Conservation (phyloP, 2,888 invertebrate genomes). For the Ernsta delagoae region DNA sequence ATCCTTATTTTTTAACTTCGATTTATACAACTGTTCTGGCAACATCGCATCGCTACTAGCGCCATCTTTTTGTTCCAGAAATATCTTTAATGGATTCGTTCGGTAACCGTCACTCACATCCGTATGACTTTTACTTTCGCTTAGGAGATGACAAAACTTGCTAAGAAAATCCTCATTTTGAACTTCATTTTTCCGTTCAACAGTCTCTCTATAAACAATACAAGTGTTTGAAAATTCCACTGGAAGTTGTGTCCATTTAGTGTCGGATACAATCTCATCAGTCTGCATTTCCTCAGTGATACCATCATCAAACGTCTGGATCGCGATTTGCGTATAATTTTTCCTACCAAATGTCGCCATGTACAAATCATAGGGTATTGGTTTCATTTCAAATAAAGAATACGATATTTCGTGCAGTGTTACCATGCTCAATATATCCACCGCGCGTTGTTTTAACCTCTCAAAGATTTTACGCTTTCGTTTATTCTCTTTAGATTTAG, state of each 20-base stretch:
- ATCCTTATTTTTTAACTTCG: constrained; percentile 61
- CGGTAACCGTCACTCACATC: constrained; percentile 56
- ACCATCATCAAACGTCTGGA: constrained; percentile 78
- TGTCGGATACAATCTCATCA: constrained; percentile 57
- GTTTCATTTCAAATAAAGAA: constrained; percentile 75
- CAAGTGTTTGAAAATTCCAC: constrained; percentile 68
- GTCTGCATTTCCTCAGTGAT: constrained; percentile 71
- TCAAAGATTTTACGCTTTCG: constrained; percentile 60
- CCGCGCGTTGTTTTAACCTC: constrained; percentile 63
- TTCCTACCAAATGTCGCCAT: constrained; percentile 75
- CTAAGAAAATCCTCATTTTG: constrained; percentile 56
- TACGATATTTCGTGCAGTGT: constrained; percentile 76
- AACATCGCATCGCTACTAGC: constrained; percentile 64
- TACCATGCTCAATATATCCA: constrained; percentile 72
- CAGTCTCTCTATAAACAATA: constrained; percentile 49
- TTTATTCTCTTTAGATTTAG: constrained; percentile 67
- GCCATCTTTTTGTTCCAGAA: constrained; percentile 76
- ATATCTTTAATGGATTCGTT: constrained; percentile 64
- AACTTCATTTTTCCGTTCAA: constrained; percentile 47
- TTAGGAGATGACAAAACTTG: constrained; percentile 13
- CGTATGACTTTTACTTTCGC: background rate
- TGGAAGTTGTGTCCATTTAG: constrained; percentile 77
- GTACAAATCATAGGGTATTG: constrained; percentile 76
- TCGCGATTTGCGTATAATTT: constrained; percentile 69
- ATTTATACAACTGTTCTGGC: constrained; percentile 63